A percentile compares a stretch with the other conserved stretches of the same genome.
Evolutionary conservation across 2,113 vertebrate genomes (phyloP).

Genomic region (Daphoenositta chrysoptera): DNA sequence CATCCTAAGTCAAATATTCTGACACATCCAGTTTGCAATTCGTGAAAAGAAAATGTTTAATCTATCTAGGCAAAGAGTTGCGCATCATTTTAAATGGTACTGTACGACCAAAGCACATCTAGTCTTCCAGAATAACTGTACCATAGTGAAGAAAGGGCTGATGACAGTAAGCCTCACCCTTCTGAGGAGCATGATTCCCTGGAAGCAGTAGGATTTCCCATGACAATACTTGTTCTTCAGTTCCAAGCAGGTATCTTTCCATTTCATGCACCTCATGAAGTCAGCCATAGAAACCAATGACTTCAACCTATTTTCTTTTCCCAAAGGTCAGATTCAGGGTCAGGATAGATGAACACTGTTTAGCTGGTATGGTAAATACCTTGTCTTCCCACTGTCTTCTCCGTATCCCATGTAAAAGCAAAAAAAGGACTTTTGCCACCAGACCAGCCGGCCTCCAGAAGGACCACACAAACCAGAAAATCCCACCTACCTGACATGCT

Average conservation of each 20-base stretch:
- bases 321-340: not conserved
- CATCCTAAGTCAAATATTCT: not conserved
- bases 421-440: not conserved
- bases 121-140: not conserved
- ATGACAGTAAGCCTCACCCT: not conserved
- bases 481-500: not conserved
- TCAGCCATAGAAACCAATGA: not conserved
- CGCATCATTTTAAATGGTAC: not conserved
- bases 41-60: not conserved
- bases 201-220: not conserved
- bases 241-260: not conserved
- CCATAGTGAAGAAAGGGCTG: not conserved
- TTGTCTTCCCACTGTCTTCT: not conserved
- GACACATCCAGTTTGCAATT: not conserved
- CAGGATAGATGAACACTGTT: not conserved
- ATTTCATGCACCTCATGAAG: not conserved
- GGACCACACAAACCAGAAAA: not conserved
- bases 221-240: not conserved
- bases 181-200: not conserved
- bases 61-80: not conserved
- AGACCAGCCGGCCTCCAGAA: not conserved
- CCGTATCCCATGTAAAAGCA: not conserved
- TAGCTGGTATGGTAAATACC: not conserved
- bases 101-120: not conserved
- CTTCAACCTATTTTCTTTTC: not conserved